Base-by-base conservation (phyloP, 2,888 invertebrate genomes). In the Camptogramma bilineatum region DNA sequence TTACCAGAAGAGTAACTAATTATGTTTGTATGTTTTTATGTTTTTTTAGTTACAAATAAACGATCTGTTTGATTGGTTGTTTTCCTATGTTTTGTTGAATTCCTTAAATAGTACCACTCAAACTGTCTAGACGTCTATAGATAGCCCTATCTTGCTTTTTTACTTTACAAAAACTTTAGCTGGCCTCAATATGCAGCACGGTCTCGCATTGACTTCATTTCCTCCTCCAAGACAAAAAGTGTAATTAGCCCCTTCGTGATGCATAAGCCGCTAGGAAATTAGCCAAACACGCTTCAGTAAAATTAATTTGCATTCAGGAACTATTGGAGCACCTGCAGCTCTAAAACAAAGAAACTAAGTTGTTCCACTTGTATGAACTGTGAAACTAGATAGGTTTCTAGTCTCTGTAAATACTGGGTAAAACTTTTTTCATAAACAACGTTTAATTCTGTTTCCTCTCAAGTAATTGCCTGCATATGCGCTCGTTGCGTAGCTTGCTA, bases 341-440 rank as follows among this genome's bases (percentile, higher is more conserved):
- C 34, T 47, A 52, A 55, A 57, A 58, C 65, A 66, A 66, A 62
- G 62, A 66, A 54, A 52, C 58, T 55, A 21, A 44, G 34, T 44
- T 31, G 42, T 51, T 21, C 4, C 50, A 31, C 57, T 58, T 58
- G 54, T 62, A 62, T 57, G 51, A 65, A 65, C 52, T 65, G 61
- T 31, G 52, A 17, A 51, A 24, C 39, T 55, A 46, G 46, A 56
- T 56, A 58, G 46, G 19, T 56, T 56, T 21, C 47, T 60, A 55
- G 47, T 54, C 46, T 54, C 34, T 34, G 39, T 21, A 34, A 24
- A 34, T 34, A 39, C 13, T 39, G 4, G 28, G 28, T 56, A 28
- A 68, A 79, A 84, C 74, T 85, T 84, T 83, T 83, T 85, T 84
- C 84, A 84, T 85, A 84, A 78, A 64, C 68, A 69, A 71, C 69